Base-by-base conservation (phyloP, 1,140 invertebrate species). In the Sycophaga agraensis region DNA sequence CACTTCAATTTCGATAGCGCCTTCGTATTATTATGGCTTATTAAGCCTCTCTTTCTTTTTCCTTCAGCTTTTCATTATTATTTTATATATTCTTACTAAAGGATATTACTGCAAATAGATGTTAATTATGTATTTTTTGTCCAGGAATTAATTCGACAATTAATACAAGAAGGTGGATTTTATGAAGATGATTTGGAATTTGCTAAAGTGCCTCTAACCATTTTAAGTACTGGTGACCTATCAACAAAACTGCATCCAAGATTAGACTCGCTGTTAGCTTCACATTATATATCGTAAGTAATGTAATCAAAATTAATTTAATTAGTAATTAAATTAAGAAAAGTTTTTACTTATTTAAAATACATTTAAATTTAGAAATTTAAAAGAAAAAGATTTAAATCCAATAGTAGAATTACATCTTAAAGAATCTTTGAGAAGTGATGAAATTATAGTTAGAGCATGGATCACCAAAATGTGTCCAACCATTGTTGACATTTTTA, bases 121-220 rank as follows among this genome's bases (percentile, higher is more conserved):
- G 14, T 12, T 14, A 19, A 40, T 61, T 22, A 6, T 48, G 26
- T 56, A 12, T 37, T 49, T 28, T 34, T 56, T 28, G 40, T 54
- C 16, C 48, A 81, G 75, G 79, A 81, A 69, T 55, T 80, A 1
- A 26, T 78, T 9, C 68, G 79, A 6, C 69, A 80, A 43, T 46
- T 81, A 4, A 61, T 81, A 17, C 75, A 79, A 58, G 77, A 80
- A 62, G 70, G 70, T 21, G 78, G 79, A 57, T 80, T 80, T 45
- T 72, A 80, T 54, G 79, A 81, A 48, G 74, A 80, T 0, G 79
- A 81, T 61, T 60, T 80, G 9, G 77, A 75, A 66, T 81, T 80
- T 51, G 78, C 78, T 0, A 76, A 64, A 70, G 59, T 80, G n/a
- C 70, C 77, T 0, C 16, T 80, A 37, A 75, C 70, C 0, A 45